Evolutionary conservation across 2,797 vertebrate species (phyloP).

Genomic region (Xenops minutus): DNA sequence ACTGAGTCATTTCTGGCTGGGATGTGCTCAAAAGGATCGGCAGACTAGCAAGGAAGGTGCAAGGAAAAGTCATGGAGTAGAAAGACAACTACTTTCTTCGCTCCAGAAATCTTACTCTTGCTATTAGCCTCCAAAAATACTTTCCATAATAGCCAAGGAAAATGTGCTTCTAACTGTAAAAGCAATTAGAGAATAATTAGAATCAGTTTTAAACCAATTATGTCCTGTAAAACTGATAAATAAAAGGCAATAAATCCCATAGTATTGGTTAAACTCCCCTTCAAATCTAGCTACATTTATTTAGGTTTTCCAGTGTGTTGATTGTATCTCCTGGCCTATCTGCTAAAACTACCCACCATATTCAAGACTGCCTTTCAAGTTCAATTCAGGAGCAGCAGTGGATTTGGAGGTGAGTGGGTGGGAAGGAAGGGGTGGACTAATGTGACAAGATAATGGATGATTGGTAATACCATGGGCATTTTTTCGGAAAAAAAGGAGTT

Average conservation of each 20-base stretch:
- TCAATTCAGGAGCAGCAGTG: not conserved
- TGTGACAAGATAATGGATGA: not conserved
- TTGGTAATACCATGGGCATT: not conserved
- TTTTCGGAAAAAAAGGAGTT: not conserved
- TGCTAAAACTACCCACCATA: not conserved
- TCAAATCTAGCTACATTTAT: not conserved
- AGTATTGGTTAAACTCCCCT: not conserved
- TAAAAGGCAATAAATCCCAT: not conserved
- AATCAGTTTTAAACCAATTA: not conserved
- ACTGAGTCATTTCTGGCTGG: not conserved
- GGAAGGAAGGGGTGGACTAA: not conserved
- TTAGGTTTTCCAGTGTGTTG: not conserved
- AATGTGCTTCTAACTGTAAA: not conserved
- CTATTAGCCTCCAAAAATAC: not conserved
- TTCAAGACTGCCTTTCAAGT: not conserved
- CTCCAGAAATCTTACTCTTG: not conserved
- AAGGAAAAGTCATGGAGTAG: not conserved
- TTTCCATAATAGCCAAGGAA: not conserved
- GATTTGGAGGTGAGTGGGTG: not conserved
- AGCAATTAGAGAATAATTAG: not conserved
- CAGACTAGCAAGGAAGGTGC: not conserved
- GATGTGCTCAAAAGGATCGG: rapidly evolving
- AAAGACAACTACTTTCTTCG: not conserved
- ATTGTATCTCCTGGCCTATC: not conserved
- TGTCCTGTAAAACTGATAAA: not conserved